Conservation (phyloP, 2,888 invertebrate species). For the Elegia similella region DNA sequence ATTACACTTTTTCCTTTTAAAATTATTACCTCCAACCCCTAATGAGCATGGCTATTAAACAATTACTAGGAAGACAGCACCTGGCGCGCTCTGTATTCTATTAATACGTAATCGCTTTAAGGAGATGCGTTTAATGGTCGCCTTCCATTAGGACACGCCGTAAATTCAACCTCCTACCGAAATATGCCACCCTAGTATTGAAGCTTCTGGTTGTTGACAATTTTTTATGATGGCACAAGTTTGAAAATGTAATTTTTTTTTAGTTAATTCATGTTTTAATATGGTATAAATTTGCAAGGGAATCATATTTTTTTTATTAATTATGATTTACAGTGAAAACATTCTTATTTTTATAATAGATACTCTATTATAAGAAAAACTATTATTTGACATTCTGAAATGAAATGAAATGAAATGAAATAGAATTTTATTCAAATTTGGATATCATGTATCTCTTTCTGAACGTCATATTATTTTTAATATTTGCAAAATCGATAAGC, state of each 20-base stretch:
- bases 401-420: no score
- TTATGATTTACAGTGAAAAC: no score
- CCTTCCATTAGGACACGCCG: slow-evolving; percentile 65
- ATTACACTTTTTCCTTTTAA: slow-evolving; percentile 28
- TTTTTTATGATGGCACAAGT: background rate
- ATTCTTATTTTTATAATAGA: no score
- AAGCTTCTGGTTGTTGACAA: slow-evolving; percentile 11
- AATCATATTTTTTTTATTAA: no score
- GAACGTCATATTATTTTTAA: no score
- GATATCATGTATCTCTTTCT: no score
- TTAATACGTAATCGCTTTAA: slow-evolving; percentile 74
- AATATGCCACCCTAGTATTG: slow-evolving; percentile 57
- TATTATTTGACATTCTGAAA: no score
- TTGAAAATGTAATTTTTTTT: background rate
- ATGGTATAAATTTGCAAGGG: no score
- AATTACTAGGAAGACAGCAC: slow-evolving; percentile 60
- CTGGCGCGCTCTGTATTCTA: slow-evolving; percentile 66
- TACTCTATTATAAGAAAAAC: no score
- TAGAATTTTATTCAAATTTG: no score
- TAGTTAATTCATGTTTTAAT: no score
- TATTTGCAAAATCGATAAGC: no score
- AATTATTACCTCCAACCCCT: slow-evolving; percentile 43
- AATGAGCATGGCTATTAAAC: slow-evolving; percentile 64
- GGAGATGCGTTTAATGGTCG: slow-evolving; percentile 39
- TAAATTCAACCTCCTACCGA: slow-evolving; percentile 72